Evolutionary conservation across 2,888 invertebrate species (phyloP).

Genomic region (Julus scanicus): DNA sequence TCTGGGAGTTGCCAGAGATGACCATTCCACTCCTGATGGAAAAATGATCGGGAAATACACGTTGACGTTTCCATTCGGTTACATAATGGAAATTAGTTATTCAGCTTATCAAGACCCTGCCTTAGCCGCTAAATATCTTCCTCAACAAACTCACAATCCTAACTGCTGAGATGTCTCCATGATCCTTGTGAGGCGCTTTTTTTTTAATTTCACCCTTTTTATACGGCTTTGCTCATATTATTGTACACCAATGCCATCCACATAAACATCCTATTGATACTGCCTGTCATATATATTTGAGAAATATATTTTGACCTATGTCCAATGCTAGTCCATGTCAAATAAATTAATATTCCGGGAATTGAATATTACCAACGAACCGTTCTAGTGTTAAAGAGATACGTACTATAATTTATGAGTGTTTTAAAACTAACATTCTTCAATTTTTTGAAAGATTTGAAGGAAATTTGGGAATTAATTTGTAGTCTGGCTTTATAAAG

Average conservation of each 20-base stretch:
- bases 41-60: slow-evolving; percentile 54
- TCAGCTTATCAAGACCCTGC: slow-evolving; percentile 56
- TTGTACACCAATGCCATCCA: neutral
- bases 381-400: no score
- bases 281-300: neutral
- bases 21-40: slow-evolving; percentile 53
- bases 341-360: neutral
- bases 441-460: no score
- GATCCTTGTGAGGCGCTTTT: neutral
- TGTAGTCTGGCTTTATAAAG: no score
- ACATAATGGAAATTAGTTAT: slow-evolving; percentile 56
- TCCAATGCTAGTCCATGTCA: neutral
- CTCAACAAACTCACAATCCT: slow-evolving; percentile 29
- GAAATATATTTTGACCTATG: neutral
- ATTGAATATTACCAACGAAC: neutral
- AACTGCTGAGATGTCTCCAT: neutral
- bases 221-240: neutral
- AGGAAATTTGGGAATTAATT: no score
- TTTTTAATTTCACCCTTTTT: neutral
- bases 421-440: no score
- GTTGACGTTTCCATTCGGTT: slow-evolving; percentile 56
- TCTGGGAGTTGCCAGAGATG: slow-evolving; percentile 48
- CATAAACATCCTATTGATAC: neutral
- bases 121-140: slow-evolving; percentile 50
- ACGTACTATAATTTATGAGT: no score